phyloP scores from a whole-genome alignment of 2,113 vertebrate genomes.

The Copsychus sechellarum region DNA sequence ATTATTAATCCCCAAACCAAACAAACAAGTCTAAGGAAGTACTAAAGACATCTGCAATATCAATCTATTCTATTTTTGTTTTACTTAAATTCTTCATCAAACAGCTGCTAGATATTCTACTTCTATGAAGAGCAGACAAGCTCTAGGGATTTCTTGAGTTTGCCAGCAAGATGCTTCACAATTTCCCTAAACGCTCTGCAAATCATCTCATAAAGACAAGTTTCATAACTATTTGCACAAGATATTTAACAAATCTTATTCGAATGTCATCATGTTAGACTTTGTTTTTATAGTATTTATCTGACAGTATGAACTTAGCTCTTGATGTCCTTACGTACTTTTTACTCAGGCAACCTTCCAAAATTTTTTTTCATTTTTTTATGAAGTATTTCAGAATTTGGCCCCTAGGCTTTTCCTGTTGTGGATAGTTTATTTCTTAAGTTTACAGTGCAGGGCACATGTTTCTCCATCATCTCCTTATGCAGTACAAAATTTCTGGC shows the following conservation, averaged over 20 bases:
- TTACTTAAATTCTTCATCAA: slow-evolving; percentile 39
- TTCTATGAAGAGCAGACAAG: slow-evolving; percentile 19
- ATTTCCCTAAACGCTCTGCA: slow-evolving; percentile 5
- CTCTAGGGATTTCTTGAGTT: not conserved
- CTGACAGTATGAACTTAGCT: not conserved
- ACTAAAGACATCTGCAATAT: slow-evolving; percentile 30
- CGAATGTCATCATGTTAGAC: not conserved
- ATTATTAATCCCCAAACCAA: not conserved
- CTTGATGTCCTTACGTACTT: not conserved
- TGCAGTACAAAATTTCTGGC: not conserved
- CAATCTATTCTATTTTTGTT: slow-evolving; percentile 39
- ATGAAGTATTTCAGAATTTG: not conserved
- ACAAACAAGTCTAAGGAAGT: slow-evolving; percentile 29
- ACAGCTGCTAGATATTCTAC: slow-evolving; percentile 19
- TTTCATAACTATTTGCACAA: slow-evolving; percentile 26
- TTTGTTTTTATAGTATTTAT: slow-evolving; percentile 3
- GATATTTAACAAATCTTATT: slow-evolving; percentile 25
- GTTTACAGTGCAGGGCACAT: not conserved
- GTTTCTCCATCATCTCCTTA: not conserved
- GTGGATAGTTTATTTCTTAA: not conserved
- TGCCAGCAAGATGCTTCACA: slow-evolving; percentile 19
- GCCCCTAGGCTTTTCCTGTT: not conserved
- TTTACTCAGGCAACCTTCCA: not conserved
- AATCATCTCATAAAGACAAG: slow-evolving; percentile 15
- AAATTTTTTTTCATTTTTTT: not conserved